Conservation (phyloP, 1,140 invertebrate species). For the Caenorhabditis latens region DNA sequence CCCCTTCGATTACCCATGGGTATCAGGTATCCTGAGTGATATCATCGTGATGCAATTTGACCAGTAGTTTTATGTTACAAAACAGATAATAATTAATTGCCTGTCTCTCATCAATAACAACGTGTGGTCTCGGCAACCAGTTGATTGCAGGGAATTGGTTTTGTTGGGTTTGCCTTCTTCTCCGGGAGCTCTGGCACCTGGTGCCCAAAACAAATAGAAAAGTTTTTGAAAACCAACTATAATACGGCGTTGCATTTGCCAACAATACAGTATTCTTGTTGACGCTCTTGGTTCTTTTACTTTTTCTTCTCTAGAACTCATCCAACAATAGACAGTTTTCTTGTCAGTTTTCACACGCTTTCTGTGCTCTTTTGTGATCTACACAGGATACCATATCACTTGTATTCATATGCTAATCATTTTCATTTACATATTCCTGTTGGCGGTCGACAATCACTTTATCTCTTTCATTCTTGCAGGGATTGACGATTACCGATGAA, state of each 20-base stretch:
- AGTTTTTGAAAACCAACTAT: slow-evolving; percentile 39
- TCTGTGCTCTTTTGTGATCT: background rate
- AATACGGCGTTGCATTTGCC: slow-evolving; percentile 41
- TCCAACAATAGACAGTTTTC: slow-evolving; percentile 13
- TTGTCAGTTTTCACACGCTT: background rate
- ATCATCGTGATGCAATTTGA: slow-evolving; percentile 43
- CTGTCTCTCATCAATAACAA: background rate
- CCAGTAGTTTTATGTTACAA: background rate
- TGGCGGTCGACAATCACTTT: background rate
- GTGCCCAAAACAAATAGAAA: slow-evolving; percentile 37
- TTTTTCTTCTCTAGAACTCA: background rate
- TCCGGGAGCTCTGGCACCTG: slow-evolving; percentile 25
- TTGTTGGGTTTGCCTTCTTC: background rate
- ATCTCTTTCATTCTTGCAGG: background rate
- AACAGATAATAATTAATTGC: background rate
- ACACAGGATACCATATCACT: background rate
- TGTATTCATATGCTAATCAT: background rate
- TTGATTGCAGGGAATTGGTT: background rate
- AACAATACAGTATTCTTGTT: slow-evolving; percentile 41
- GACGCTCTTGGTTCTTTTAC: background rate
- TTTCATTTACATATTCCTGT: background rate
- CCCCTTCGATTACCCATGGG: slow-evolving; percentile 11
- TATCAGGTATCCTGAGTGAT: slow-evolving; percentile 43
- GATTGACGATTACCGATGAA: slow-evolving; percentile 37
- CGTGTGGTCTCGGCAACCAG: background rate